Base-by-base conservation (phyloP, 2,888 invertebrate species). In the Cabera pusaria region DNA sequence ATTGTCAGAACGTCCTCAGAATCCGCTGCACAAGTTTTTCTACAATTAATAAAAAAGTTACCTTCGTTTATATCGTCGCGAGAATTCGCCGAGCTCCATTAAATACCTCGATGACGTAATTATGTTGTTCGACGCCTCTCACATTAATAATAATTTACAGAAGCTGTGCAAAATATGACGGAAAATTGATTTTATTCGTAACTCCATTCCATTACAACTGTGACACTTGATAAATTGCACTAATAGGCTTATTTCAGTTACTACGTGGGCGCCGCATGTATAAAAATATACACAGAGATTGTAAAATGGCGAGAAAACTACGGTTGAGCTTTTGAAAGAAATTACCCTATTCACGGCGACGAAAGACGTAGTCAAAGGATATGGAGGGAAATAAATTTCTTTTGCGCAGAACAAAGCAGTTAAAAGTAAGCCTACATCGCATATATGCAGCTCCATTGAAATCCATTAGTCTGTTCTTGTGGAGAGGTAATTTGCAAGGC, bases 371-470 rank as follows among this genome's bases (percentile, higher is more conserved):
- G 54, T 67, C 62, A 72, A 77, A 78, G 57, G 64, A 72, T 74
- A 79, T 68, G 68, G n/a, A 64, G 66, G 57, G 70, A 72, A 65
- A 70, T 60, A 75, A 80, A 78, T 80, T 82, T 81, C 80, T 80
- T 83, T 82, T 70, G 56, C 71, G 50, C 56, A 72, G 80, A 82
- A 84, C 82, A 84, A 85, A 81, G 80, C 73, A 69, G 78, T 83
- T 73, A 72, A 78, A 74, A 72, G 64, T 72, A 70, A 73, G 77
- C 80, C 73, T 73, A 72, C 74, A 71, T 65, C 61, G 56, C 74
- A 72, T 74, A 77, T 72, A 75, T 82, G 83, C 77, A 80, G 65
- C 80, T 74, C 74, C 72, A 77, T 80, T 83, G 74, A 80, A 84
- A 85, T 74, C 83, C 85, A 85, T 85, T 85, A 84, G 77, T 70